Evolutionary conservation across 53 echinoderm and acorn worm species (phyloP), one percentile per base, ranked within the genome.

Genomic region (Glandiceps talaboti): DNA sequence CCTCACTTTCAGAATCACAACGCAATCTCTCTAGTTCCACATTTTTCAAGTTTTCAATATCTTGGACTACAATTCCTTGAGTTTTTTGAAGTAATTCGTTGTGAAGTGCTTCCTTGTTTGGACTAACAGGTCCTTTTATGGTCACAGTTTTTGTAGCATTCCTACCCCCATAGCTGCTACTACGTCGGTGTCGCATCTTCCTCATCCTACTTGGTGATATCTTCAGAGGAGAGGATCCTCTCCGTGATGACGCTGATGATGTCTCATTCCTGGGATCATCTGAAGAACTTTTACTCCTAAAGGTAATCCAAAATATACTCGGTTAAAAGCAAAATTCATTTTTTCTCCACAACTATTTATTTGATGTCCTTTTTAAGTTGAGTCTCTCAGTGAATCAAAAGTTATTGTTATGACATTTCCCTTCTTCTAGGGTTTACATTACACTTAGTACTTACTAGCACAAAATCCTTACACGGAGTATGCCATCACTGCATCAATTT

Each of bases 161-260:
- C 20, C 89, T 86, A 30, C 87, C 88, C 73, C 90, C 83, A 27
- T 93, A 89, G 81, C 99, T 99, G 87, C 89, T 96, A 79, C 86
- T 94, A 73, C 99, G 88, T 76, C 86, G 79, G 74, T 99, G 99
- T 27, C 93, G 79, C 12, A 89, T 87, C 79, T 89, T 88, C 76
- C 93, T 77, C 73, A 89, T 33, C 32, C 89, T 79, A 45, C 33
- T 85, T 25, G 89, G 89, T 14, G 89, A 89, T 12, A 85, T 78
- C 64, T 80, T 89, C 82, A 78, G 81, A 33, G 89, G 82, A 31
- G 82, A 32, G 29, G 82, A 76, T 1, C 85, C 82, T 25, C 75
- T 88, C 32, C 30, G 74, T 0, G 77, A 82, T 30, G 85, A 85
- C 0, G 83, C 29, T 77, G 73, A 30, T 64, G 74, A 78, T 20